Conservation (phyloP, 2,797 vertebrate species). For the Thamnophis elegans region DNA sequence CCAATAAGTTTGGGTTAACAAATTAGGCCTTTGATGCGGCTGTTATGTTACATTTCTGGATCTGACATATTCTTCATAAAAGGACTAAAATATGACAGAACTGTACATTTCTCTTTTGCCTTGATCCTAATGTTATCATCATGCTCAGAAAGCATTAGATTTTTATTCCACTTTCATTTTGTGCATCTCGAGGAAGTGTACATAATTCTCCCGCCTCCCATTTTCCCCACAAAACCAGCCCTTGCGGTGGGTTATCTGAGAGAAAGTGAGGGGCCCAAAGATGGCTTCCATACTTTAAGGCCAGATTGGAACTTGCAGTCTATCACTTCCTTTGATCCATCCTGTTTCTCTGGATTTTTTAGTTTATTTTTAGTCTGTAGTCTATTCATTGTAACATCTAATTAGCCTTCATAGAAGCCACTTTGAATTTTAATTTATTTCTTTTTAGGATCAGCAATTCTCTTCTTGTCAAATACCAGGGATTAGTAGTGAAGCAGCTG, state of each 20-base stretch:
- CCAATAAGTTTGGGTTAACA: neutral
- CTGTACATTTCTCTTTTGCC: neutral
- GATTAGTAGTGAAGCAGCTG: constrained; percentile 91
- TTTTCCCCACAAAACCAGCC: neutral
- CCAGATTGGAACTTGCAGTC: neutral
- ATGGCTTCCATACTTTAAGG: neutral
- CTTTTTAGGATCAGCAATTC: constrained; percentile 87
- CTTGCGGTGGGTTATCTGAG: neutral
- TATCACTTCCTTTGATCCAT: neutral
- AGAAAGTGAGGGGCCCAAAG: neutral
- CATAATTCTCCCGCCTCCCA: neutral
- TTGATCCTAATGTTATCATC: neutral
- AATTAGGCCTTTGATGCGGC: neutral
- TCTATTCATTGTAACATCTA: neutral
- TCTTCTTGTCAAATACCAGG: constrained; percentile 84
- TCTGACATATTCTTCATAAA: neutral
- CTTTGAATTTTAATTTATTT: constrained; percentile 7
- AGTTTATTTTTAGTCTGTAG: neutral
- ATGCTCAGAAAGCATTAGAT: neutral
- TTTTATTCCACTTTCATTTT: neutral
- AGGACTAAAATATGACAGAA: neutral
- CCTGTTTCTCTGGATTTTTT: neutral
- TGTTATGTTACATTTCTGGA: neutral
- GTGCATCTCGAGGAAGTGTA: neutral
- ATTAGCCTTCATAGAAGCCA: neutral